Evolutionary conservation across 1,140 invertebrate species (phyloP).

Genomic region (Leptinotarsa texana): DNA sequence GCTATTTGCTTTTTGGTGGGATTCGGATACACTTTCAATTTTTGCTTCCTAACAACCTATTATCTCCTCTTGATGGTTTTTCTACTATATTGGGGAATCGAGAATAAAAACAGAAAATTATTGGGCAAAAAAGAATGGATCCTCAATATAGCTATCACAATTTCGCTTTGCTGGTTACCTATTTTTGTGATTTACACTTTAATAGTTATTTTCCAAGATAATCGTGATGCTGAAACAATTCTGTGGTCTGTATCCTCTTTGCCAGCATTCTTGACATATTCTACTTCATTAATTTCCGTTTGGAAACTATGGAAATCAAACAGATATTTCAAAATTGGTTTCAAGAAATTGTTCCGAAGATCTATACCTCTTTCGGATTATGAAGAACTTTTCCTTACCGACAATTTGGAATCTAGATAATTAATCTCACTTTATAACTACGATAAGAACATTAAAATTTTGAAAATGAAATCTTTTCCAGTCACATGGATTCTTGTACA

Average conservation of each 20-base stretch:
- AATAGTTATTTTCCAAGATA: constrained; percentile 17
- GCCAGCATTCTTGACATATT: constrained; percentile 32
- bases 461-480: too few species aligned
- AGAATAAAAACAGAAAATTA: background rate
- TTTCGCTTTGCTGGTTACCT: constrained; percentile 27
- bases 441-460: too few species aligned
- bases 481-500: too few species aligned
- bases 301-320: constrained; percentile 30
- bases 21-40: constrained; percentile 7
- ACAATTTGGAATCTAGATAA: background rate
- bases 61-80: background rate
- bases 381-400: constrained; percentile 14
- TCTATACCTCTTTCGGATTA: background rate
- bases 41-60: constrained; percentile 15
- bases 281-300: constrained; percentile 8
- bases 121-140: background rate
- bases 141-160: constrained; percentile 5
- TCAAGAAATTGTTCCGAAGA: constrained; percentile 27
- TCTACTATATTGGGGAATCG: background rate
- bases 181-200: constrained; percentile 27
- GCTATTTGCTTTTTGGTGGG: constrained; percentile 15
- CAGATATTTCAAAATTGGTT: constrained; percentile 29
- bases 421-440: too few species aligned
- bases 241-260: constrained; percentile 16
- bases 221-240: constrained; percentile 10